Percentiles rank a stretch among this genome's conserved stretches.
These are phyloP conservation scores for Elephas maximus DNA, from an alignment of 2,113 vertebrate species.

Conservation along the genomic window DNA sequence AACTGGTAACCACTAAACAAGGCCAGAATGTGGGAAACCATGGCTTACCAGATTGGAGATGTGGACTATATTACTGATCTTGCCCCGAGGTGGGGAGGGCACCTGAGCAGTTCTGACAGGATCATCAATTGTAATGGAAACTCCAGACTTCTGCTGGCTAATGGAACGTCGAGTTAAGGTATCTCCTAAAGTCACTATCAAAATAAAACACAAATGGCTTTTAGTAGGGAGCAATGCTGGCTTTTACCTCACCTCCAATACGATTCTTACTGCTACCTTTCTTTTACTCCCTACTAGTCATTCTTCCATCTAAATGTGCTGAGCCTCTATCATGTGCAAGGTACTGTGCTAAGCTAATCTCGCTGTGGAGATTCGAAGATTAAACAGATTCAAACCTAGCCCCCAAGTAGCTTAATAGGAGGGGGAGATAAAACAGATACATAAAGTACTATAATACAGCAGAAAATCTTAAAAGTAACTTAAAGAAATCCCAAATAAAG, in stretches of 20 bases:
- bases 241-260: background rate
- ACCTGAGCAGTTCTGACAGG: slow-evolving; percentile 91
- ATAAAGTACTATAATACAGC: background rate
- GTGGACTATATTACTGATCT: slow-evolving; percentile 93
- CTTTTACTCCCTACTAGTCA: background rate
- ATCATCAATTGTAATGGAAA: slow-evolving; percentile 95
- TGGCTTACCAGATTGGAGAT: slow-evolving; percentile 94
- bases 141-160: slow-evolving; percentile 94
- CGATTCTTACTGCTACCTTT: background rate
- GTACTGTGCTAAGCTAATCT: background rate
- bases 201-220: background rate
- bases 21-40: background rate
- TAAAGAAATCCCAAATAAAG: background rate
- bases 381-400: background rate
- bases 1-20: background rate
- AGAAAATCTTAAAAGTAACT: background rate
- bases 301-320: background rate
- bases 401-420: background rate
- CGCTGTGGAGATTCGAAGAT: background rate
- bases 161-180: slow-evolving; percentile 94
- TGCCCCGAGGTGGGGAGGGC: slow-evolving; percentile 93
- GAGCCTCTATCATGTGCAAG: background rate
- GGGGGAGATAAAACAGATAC: background rate
- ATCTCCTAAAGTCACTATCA: slow-evolving; percentile 92
- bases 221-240: background rate